phyloP scores from a whole-genome alignment of 2,888 invertebrate species.

The Onchidella celtica region DNA sequence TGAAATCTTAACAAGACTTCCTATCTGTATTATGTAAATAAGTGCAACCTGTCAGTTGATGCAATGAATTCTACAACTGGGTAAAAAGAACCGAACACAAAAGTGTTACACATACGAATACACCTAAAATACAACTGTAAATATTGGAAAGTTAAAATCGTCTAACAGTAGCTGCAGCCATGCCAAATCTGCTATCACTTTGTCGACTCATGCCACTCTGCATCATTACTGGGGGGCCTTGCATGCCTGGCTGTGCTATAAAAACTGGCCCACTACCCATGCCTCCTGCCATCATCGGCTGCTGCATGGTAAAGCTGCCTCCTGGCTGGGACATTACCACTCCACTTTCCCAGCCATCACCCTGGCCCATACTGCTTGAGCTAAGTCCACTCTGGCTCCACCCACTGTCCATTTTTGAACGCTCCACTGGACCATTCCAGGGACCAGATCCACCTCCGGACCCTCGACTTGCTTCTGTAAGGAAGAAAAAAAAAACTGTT shows the following conservation, averaged over 20 bases:
- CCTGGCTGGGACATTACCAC: slow-evolving; percentile 40
- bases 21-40: no score
- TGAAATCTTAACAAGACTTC: no score
- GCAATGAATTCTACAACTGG: no score
- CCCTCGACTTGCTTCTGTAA: slow-evolving; percentile 31
- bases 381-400: slow-evolving; percentile 53
- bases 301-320: slow-evolving; percentile 40
- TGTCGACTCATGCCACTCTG: slow-evolving; percentile 45
- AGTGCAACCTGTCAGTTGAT: no score
- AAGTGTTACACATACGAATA: no score
- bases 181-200: slow-evolving; percentile 49
- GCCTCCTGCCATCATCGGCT: slow-evolving; percentile 38
- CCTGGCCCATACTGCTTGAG: slow-evolving; percentile 48
- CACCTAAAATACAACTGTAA: no score
- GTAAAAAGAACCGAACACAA: no score
- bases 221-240: slow-evolving; percentile 36
- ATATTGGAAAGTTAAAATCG: slow-evolving; percentile 49
- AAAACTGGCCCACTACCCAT: slow-evolving; percentile 40
- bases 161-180: slow-evolving; percentile 52
- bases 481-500: no score
- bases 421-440: slow-evolving; percentile 54
- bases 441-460: slow-evolving; percentile 38
- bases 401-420: slow-evolving; percentile 48
- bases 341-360: slow-evolving; percentile 52
- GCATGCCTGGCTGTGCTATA: slow-evolving; percentile 42